These are phyloP conservation scores for Magallana gigas DNA, from an alignment of 1,140 invertebrate species.

Conservation along the genomic window DNA sequence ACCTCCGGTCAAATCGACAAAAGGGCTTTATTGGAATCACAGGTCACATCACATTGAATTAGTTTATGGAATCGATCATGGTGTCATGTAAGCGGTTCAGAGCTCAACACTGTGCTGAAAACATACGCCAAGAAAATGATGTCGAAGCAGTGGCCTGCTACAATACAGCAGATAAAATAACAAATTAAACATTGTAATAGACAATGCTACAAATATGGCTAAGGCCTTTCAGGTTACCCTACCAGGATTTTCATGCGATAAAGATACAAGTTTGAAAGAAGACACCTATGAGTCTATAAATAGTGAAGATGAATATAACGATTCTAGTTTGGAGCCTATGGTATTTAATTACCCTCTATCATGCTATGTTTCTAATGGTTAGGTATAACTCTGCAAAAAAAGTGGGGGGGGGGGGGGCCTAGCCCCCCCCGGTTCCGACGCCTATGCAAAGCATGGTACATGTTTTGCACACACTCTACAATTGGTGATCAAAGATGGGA, in stretches of 20 bases:
- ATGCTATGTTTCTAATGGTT: too few species aligned
- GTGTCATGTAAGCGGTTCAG: slow-evolving; percentile 38
- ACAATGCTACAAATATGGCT: slow-evolving; percentile 45
- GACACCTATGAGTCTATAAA: neutral
- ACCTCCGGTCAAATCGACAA: slow-evolving; percentile 55
- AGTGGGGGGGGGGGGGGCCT: too few species aligned
- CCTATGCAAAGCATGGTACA: neutral
- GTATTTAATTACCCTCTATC: too few species aligned
- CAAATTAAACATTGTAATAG: slow-evolving; percentile 7
- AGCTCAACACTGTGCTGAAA: slow-evolving; percentile 39
- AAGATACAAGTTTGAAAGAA: neutral
- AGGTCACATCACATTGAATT: slow-evolving; percentile 47
- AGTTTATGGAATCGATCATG: slow-evolving; percentile 43
- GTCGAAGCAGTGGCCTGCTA: slow-evolving; percentile 42
- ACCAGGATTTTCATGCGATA: neutral
- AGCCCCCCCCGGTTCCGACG: too few species aligned
- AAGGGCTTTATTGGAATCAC: slow-evolving; percentile 45
- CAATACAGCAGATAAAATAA: slow-evolving; percentile 39
- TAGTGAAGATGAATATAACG: neutral
- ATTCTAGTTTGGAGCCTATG: neutral
- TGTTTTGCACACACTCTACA: neutral
- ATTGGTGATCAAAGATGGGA: slow-evolving; percentile 18
- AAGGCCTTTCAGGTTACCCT: slow-evolving; percentile 36
- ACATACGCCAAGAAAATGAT: slow-evolving; percentile 52
- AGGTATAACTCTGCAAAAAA: too few species aligned